Percentiles rank a stretch among this genome's conserved stretches.
Conservation (phyloP, 2,888 invertebrate species). For the Lycaena phlaeas region DNA sequence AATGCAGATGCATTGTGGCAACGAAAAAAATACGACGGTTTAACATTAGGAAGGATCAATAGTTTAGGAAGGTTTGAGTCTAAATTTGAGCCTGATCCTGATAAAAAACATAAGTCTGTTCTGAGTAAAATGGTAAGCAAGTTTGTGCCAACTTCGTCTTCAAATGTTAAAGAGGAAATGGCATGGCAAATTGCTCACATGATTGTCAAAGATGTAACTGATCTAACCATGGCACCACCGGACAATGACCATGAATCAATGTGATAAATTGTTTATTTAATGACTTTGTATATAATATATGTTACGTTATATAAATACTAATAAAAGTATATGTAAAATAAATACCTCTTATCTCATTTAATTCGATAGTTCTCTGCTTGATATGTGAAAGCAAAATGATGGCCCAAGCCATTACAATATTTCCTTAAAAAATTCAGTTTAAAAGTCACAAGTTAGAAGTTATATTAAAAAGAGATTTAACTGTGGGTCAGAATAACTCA, state of each 20-base stretch:
- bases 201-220: slow-evolving; percentile 96
- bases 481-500: too few species aligned
- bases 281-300: slow-evolving; percentile 43
- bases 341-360: too few species aligned
- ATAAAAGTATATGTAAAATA: slow-evolving; percentile 31
- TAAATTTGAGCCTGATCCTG: slow-evolving; percentile 87
- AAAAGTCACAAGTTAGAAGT: too few species aligned
- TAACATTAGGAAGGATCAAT: slow-evolving; percentile 90
- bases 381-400: too few species aligned
- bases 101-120: slow-evolving; percentile 60
- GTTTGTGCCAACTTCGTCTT: slow-evolving; percentile 87
- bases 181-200: slow-evolving; percentile 98
- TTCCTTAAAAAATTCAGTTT: too few species aligned
- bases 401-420: too few species aligned
- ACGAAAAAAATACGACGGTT: slow-evolving; percentile 79
- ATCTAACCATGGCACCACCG: slow-evolving; percentile 81
- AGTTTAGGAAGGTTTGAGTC: slow-evolving; percentile 92
- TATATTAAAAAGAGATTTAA: too few species aligned
- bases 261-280: slow-evolving; percentile 28
- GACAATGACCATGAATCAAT: slow-evolving; percentile 47
- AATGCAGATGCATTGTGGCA: slow-evolving; percentile 93
- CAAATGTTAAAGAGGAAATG: slow-evolving; percentile 94
- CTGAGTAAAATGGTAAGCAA: slow-evolving; percentile 79
- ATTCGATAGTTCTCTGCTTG: too few species aligned
- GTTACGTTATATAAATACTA: slow-evolving; percentile 16